Evolutionary conservation across 2,797 vertebrate species (phyloP), one percentile per base, ranked within the genome.

Genomic region (Karalla daura): DNA sequence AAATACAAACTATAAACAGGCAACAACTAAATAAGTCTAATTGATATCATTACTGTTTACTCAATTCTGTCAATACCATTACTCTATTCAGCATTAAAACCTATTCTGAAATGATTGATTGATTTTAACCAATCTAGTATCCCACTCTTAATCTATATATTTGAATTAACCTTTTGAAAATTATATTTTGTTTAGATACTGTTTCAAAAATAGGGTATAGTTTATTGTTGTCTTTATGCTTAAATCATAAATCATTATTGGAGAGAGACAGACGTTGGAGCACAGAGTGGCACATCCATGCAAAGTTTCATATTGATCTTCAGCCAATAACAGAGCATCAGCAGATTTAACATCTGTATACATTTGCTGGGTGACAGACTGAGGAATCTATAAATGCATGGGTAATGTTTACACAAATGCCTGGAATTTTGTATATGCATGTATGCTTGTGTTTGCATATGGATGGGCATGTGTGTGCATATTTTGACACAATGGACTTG

Each of bases 401-500:
- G 20, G 27, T 54, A 14, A n/a, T n/a, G n/a, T n/a, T n/a, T n/a
- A n/a, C n/a, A n/a, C n/a, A n/a, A n/a, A n/a, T n/a, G n/a, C n/a
- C 17, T 32, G 28, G 18, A 11, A 32, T 24, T 23, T 47, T 30
- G 6, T 7, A 17, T 33, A 15, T 39, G 23, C 21, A 35, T 15
- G 12, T 33, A 41, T 52, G 51, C 28, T 51, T 35, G 24, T 67
- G 33, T 35, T 53, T 71, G 47, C 33, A 46, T 55, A 61, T 64
- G 63, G 39, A 39, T 49, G 53, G 30, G 20, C 46, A 32, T 64
- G 32, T 37, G 35, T 65, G 47, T 69, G 39, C 40, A 74, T 43
- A 71, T 63, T 67, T 67, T 76, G 45, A 78, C 56, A 49, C 20
- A 17, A 24, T 44, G 54, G 37, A 55, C 45, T 78, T 81, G 74